Conservation (phyloP, 1,140 invertebrate genomes). For the Leptopilina clavipes region DNA sequence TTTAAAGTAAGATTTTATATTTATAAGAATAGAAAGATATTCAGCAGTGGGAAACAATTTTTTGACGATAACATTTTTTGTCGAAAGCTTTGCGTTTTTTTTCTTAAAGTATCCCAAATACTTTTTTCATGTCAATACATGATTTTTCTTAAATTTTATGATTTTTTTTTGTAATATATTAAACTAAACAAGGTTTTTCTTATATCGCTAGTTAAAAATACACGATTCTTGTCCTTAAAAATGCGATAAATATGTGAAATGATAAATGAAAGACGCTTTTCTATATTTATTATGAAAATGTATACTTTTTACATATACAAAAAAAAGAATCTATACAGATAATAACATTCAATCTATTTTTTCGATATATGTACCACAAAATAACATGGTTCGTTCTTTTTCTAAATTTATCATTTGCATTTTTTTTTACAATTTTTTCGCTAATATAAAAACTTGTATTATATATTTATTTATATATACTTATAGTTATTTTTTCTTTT, state of each 20-base stretch:
- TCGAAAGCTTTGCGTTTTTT: too few relatives aligned
- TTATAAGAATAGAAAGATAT: too few relatives aligned
- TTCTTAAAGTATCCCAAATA: too few relatives aligned
- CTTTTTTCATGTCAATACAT: background rate
- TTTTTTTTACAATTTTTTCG: too few relatives aligned
- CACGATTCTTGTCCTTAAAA: background rate
- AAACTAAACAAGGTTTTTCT: background rate
- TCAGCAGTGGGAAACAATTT: too few relatives aligned
- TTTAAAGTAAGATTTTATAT: too few relatives aligned
- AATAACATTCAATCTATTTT: constrained; percentile 1
- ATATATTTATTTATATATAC: too few relatives aligned
- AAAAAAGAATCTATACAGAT: background rate
- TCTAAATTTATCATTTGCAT: too few relatives aligned
- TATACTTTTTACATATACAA: background rate
- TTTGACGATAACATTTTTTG: too few relatives aligned
- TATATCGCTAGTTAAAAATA: background rate
- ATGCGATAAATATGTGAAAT: background rate
- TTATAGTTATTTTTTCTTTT: too few relatives aligned
- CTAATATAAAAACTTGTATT: too few relatives aligned
- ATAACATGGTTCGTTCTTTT: background rate
- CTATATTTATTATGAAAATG: background rate
- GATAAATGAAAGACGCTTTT: constrained; percentile 25
- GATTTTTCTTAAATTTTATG: too few relatives aligned
- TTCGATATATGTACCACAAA: background rate
- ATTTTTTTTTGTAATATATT: background rate